These are phyloP conservation scores for Hyppa rectilinea DNA, from an alignment of 2,888 invertebrate species.

Conservation along the genomic window DNA sequence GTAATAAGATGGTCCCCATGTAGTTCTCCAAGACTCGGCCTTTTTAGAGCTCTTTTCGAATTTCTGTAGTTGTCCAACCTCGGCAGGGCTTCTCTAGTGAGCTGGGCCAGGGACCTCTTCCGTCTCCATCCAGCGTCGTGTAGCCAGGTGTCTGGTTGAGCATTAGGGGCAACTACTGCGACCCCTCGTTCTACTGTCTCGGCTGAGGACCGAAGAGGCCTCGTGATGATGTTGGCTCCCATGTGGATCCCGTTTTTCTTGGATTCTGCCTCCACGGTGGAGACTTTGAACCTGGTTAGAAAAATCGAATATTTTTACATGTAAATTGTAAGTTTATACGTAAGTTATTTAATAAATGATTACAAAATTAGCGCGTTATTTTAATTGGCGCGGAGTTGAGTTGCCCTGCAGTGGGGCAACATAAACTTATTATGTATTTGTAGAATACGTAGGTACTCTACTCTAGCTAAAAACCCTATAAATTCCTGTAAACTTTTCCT, in stretches of 20 bases:
- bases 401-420: neutral
- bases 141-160: constrained; percentile 84
- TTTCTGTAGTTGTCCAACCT: constrained; percentile 95
- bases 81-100: constrained; percentile 95
- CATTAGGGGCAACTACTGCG: constrained; percentile 62
- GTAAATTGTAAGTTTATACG: neutral
- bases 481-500: neutral
- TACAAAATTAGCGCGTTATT: no score
- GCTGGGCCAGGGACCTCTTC: constrained; percentile 91
- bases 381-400: no score
- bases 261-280: constrained; percentile 81
- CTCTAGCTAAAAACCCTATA: neutral
- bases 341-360: no score
- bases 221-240: constrained; percentile 86
- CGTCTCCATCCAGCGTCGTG: constrained; percentile 88
- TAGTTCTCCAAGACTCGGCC: constrained; percentile 96
- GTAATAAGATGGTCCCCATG: constrained; percentile 92
- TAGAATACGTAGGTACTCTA: no score
- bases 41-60: constrained; percentile 93
- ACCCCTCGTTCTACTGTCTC: constrained; percentile 80
- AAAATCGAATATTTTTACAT: neutral
- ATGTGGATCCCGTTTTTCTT: constrained; percentile 88
- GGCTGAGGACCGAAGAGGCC: constrained; percentile 82
- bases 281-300: constrained; percentile 82
- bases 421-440: no score